Evolutionary conservation across 2,113 vertebrate species (phyloP), one percentile per base, ranked within the genome.

Genomic region (Calypte anna): DNA sequence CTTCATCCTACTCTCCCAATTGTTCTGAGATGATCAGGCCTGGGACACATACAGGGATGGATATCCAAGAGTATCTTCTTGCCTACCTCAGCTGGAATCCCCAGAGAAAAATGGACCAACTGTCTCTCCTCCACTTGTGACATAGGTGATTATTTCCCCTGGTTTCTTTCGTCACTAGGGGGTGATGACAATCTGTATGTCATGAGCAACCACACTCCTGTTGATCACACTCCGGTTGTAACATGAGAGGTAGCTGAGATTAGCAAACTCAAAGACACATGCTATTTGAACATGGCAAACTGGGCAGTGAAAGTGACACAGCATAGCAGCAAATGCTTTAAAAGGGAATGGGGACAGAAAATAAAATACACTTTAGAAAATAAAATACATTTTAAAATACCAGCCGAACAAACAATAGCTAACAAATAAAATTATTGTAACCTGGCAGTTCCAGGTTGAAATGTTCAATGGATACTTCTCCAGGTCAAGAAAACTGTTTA

Each of bases 21-120:
- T 57, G 17, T 79, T 57, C 27, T 33, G 23, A 58, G 17, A 14
- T 23, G 61, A 58, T 28, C 80, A 90, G 66, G 68, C 40, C 31
- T 15, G 50, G 79, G 31, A 59, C 28, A 72, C 0, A 1, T 0
- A 1, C 50, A 94, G 33, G 54, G 68, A 67, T 21, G 18, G 76
- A 90, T 18, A 80, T 19, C 4, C 55, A 91, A 66, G 50, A 86
- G 14, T 51, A 68, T 36, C 36, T 77, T 87, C 58, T 73, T 86
- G 62, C 89, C 80, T 81, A 92, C 62, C 86, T 96, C 74, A 92
- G 73, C 44, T 70, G 74, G 11, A 88, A 51, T 8, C 38, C 66
- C 36, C 2, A 4, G 22, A 83, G 44, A 82, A 24, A 84, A 78
- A 82, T 3, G 17, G 40, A 67, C 54, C 67, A 84, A 84, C 33